Base-by-base conservation (phyloP, 2,797 vertebrate genomes). In the Poeciliopsis gracilis region DNA sequence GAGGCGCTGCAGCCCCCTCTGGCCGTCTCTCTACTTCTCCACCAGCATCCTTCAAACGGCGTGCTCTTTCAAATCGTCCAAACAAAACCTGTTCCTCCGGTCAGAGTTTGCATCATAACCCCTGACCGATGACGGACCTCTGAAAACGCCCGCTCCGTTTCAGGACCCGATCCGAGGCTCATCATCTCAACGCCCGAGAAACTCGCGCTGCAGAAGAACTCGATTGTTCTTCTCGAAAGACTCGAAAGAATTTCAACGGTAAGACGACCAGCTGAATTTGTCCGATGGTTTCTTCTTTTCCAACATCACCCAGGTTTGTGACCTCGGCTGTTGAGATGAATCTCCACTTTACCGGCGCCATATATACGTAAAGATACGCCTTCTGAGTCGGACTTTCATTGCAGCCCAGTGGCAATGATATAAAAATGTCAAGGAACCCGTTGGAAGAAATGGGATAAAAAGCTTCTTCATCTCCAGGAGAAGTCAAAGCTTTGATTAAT, bases 111-210 rank as follows among this genome's bases (percentile, higher is more conserved):
- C 3, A n/a, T 28, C 25, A 2, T 3, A 28, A 8, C 5, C 8
- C 7, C 25, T 46, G 67, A 45, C 23, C 25, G 16, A 28, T 4
- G 38, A 70, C 16, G 25, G 67, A n/a, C n/a, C 28, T 71, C 55
- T 47, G n/a, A 47, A 72, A 28, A 41, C 36, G 16, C 63, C 36
- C 5, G 9, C 38, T 66, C 38, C n/a, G 10, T 69, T 70, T 46
- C 67, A 70, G 67, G 18, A 46, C 25, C 67, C 8, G 67, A 70
- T 28, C 67, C 67, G 43, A 70, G 67, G n/a, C 28, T 70, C 12
- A 70, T 51, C 10, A 51, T 51, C 47, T 51, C 72, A 38, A 36
- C 72, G 23, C 11, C 47, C 15, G 20, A 73, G 11, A 73, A 73
- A 53, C 30, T 13, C 20, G 20, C 30, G 25, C 7, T 53, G 47